Evolutionary conservation across 2,797 vertebrate species (phyloP).

Genomic region (Peromyscus attwateri): DNA sequence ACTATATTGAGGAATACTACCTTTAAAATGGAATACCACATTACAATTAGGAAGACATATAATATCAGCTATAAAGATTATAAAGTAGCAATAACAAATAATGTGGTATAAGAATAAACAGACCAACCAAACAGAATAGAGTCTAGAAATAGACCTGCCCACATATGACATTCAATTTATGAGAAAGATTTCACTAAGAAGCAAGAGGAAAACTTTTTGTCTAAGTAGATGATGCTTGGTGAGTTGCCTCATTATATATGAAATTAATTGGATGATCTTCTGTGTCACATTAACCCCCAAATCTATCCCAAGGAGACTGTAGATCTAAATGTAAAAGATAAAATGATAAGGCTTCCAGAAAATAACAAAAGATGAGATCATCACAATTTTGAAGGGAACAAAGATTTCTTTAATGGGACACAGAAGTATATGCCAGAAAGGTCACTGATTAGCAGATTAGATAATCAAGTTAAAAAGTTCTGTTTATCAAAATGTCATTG

Average conservation of each 20-base stretch:
- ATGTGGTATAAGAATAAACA: not conserved
- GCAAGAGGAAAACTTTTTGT: slow-evolving; percentile 15
- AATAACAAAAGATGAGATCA: not conserved
- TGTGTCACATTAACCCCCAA: not conserved
- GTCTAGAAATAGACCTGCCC: not conserved
- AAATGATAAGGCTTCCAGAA: not conserved
- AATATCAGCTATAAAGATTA: not conserved
- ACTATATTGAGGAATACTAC: not conserved
- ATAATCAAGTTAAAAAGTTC: not conserved
- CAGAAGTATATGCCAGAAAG: not conserved
- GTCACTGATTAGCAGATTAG: not conserved
- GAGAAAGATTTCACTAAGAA: not conserved
- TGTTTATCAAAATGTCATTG: not conserved
- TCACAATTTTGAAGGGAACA: slow-evolving; percentile 4
- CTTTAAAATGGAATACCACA: not conserved
- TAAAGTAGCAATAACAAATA: not conserved
- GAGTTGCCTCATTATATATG: not conserved
- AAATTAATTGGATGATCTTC: not conserved
- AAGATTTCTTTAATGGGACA: not conserved
- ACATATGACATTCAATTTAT: not conserved
- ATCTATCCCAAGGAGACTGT: not conserved
- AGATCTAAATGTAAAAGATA: slow-evolving; percentile 29
- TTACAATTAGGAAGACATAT: not conserved
- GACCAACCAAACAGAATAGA: not conserved
- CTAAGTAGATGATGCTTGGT: not conserved